Percentiles rank a stretch among this genome's conserved stretches.
These are phyloP conservation scores for Aspiorhynchus laticeps DNA, from an alignment of 2,113 vertebrate genomes.

Conservation along the genomic window DNA sequence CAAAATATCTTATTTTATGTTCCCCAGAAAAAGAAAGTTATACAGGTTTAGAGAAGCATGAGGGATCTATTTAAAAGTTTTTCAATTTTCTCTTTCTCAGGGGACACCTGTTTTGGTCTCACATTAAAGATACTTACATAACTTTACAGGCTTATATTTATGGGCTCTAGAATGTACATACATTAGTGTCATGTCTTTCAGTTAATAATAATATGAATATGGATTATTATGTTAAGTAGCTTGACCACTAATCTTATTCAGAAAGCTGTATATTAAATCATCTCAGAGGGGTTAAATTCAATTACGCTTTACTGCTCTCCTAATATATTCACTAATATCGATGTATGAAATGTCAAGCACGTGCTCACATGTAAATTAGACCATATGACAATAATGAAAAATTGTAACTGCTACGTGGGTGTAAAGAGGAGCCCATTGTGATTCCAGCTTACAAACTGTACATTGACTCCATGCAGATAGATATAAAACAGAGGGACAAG, in stretches of 20 bases:
- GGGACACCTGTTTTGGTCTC: neutral
- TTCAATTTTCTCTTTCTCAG: neutral
- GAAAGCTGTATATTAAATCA: constrained; percentile 30
- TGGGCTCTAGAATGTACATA: constrained; percentile 11
- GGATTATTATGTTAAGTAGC: constrained; percentile 18
- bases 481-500: neutral
- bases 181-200: neutral
- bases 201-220: constrained; percentile 35
- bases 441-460: neutral
- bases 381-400: constrained; percentile 68
- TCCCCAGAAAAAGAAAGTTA: neutral
- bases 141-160: neutral
- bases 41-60: neutral
- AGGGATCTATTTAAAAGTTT: neutral
- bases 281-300: constrained; percentile 44
- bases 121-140: neutral
- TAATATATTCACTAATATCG: constrained; percentile 53
- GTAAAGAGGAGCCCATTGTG: constrained; percentile 60
- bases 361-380: constrained; percentile 63
- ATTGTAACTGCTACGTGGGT: constrained; percentile 53
- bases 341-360: constrained; percentile 70
- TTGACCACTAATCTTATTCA: constrained; percentile 32
- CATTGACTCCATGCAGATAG: neutral
- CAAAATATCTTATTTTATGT: neutral
- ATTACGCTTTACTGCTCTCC: constrained; percentile 42